Conservation (phyloP, 2,113 vertebrate species). For the Leucosticte australis region DNA sequence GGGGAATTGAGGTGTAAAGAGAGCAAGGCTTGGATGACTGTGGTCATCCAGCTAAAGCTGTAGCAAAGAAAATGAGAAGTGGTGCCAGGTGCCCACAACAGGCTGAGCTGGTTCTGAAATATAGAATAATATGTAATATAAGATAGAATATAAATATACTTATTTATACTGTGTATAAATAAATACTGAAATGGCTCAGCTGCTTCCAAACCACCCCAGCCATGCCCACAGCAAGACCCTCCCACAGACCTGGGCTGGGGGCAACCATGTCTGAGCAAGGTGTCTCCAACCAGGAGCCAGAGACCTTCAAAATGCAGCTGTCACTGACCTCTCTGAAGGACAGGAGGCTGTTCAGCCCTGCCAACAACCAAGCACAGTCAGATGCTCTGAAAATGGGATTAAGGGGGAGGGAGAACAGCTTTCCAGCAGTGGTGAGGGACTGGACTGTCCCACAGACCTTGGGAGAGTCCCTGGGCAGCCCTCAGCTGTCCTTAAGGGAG, state of each 20-base stretch:
- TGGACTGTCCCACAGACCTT: fast-evolving
- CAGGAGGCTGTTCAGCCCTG: not conserved
- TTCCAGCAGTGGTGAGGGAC: not conserved
- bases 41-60: not conserved
- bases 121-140: too few species aligned
- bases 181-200: not conserved
- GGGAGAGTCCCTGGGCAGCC: not conserved
- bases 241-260: not conserved
- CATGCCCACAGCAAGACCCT: not conserved
- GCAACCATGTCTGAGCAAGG: not conserved
- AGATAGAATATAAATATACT: too few species aligned
- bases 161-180: too few species aligned
- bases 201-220: not conserved
- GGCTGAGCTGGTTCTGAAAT: not conserved
- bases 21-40: not conserved
- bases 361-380: not conserved
- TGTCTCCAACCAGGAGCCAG: not conserved
- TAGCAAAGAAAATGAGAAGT: not conserved
- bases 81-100: not conserved
- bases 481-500: not conserved
- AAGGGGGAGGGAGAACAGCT: not conserved
- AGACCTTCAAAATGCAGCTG: not conserved
- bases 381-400: not conserved
- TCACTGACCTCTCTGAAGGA: not conserved
- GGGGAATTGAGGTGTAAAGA: not conserved